These are phyloP conservation scores for Plectus sambesii DNA, from an alignment of 1,140 invertebrate species.

Conservation along the genomic window DNA sequence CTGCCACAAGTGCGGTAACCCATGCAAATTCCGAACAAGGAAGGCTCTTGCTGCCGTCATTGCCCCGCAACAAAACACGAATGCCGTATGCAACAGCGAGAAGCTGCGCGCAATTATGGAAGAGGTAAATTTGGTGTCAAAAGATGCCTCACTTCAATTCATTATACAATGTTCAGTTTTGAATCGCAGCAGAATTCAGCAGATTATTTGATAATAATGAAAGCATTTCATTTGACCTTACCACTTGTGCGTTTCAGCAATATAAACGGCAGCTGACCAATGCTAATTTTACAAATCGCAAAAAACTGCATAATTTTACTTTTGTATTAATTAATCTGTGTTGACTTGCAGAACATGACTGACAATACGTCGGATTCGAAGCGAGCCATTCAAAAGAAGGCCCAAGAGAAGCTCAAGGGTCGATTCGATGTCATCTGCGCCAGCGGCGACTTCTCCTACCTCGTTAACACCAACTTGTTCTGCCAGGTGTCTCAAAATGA, in stretches of 20 bases:
- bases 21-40: too few relatives aligned
- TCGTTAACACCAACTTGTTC: conserved; percentile 27
- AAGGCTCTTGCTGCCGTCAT: too few relatives aligned
- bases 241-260: too few relatives aligned
- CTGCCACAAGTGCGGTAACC: too few relatives aligned
- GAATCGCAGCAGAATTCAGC: background rate
- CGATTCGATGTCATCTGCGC: conserved; percentile 25
- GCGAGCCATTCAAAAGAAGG: conserved; percentile 26
- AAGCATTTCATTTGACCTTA: too few relatives aligned
- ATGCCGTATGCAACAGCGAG: conserved; percentile 36
- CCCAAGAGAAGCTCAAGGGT: conserved; percentile 24
- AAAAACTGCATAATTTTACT: conserved; percentile 5
- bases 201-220: too few relatives aligned
- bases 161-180: background rate
- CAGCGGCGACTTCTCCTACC: conserved; percentile 27
- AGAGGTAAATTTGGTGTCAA: conserved; percentile 11
- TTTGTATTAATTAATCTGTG: conserved; percentile 13
- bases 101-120: conserved; percentile 26
- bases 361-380: conserved; percentile 25
- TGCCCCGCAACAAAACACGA: too few relatives aligned
- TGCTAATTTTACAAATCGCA: too few relatives aligned
- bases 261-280: too few relatives aligned
- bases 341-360: conserved; percentile 18
- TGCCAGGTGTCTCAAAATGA: conserved; percentile 26
- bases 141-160: background rate